These are phyloP conservation scores for Anagyrus pseudococci DNA, from an alignment of 2,888 invertebrate species.

Conservation along the genomic window DNA sequence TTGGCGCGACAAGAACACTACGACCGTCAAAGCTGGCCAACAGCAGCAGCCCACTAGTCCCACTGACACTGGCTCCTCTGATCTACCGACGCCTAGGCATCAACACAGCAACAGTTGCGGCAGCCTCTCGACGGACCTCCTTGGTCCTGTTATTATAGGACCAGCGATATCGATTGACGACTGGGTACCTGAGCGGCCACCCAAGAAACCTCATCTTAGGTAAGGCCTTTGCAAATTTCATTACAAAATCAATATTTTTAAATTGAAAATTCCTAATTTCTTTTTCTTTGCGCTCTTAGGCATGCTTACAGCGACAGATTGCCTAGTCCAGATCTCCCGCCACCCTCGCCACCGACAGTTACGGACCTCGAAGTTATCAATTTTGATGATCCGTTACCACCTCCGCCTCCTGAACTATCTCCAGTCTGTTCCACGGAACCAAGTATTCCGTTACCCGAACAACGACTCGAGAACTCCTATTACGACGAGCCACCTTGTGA, in stretches of 20 bases:
- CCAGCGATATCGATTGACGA: conserved; percentile 71
- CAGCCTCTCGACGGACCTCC: conserved; percentile 66
- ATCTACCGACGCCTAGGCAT: conserved; percentile 60
- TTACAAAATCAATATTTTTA: not conserved
- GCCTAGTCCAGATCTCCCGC: conserved; percentile 69
- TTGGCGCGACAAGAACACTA: conserved; percentile 59
- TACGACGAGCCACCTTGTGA: conserved; percentile 17
- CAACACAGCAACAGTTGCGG: conserved; percentile 69
- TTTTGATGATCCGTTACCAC: conserved; percentile 71
- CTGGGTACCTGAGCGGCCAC: conserved; percentile 78
- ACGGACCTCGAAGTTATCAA: conserved; percentile 68
- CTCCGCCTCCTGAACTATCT: conserved; percentile 67
- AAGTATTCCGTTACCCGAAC: conserved; percentile 45
- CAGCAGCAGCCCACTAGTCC: conserved; percentile 9
- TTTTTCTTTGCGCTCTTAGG: conserved; percentile 27
- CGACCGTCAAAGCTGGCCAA: not conserved
- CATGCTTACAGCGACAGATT: conserved; percentile 63
- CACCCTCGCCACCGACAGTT: conserved; percentile 70
- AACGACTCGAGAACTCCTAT: conserved; percentile 16
- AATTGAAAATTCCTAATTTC: not conserved
- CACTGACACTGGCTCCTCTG: conserved; percentile 34
- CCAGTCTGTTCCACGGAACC: conserved; percentile 40
- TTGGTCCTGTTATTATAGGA: conserved; percentile 70
- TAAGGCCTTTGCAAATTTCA: conserved; percentile 49
- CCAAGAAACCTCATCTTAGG: conserved; percentile 75